Conservation (phyloP, 2,888 invertebrate species). For the Tetramorium bicarinatum region DNA sequence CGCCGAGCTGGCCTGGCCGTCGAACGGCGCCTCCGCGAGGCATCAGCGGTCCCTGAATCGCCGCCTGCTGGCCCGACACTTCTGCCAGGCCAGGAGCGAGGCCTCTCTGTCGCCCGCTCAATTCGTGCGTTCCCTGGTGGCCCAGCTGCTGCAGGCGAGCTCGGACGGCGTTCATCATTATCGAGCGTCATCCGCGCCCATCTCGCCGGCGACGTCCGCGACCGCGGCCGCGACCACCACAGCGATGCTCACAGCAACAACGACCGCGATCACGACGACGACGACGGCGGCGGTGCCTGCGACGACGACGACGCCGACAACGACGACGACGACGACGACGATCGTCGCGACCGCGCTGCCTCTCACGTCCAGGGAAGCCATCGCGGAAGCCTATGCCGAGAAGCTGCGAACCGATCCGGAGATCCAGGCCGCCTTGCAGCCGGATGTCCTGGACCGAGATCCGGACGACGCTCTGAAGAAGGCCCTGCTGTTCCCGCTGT, state of each 20-base stretch:
- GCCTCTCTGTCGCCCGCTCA: slow-evolving; percentile 94
- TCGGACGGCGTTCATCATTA: slow-evolving; percentile 81
- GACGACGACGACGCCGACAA: slow-evolving; percentile 86
- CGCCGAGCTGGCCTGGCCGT: slow-evolving; percentile 92
- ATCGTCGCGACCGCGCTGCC: slow-evolving; percentile 85
- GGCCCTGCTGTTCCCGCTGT: slow-evolving; percentile 94
- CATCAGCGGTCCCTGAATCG: slow-evolving; percentile 92
- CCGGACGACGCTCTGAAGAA: slow-evolving; percentile 97
- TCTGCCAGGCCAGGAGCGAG: slow-evolving; percentile 94
- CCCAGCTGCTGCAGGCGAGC: slow-evolving; percentile 92
- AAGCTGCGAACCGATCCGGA: slow-evolving; percentile 93
- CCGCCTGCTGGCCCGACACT: slow-evolving; percentile 94
- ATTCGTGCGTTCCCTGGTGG: slow-evolving; percentile 94
- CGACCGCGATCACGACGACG: slow-evolving; percentile 67
- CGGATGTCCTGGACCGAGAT: slow-evolving; percentile 94
- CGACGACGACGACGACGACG: slow-evolving; percentile 84
- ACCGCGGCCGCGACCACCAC: neutral
- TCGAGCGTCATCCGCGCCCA: slow-evolving; percentile 82
- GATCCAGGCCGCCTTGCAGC: slow-evolving; percentile 93
- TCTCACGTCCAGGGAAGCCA: slow-evolving; percentile 88
- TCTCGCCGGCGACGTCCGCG: slow-evolving; percentile 76
- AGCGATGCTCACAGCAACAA: slow-evolving; percentile 9
- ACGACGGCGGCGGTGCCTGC: slow-evolving; percentile 87
- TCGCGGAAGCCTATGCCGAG: slow-evolving; percentile 94
- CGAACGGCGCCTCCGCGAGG: slow-evolving; percentile 89